Evolutionary conservation across 92 coral and sea anemone species (phyloP).

Genomic region (Scolanthus callimorphus): DNA sequence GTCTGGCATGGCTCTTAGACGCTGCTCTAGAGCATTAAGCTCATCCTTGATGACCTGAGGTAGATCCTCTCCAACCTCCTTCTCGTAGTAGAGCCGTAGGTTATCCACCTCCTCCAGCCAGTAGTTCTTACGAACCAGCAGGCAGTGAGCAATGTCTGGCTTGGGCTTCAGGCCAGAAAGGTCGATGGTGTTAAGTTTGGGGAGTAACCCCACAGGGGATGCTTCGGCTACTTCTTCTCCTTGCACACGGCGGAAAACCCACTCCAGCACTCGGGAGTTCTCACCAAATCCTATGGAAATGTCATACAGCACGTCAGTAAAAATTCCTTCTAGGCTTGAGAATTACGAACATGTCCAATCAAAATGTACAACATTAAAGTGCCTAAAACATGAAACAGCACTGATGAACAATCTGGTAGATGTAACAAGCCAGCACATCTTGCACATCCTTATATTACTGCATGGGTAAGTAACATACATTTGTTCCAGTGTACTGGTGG

Average conservation of each 20-base stretch:
- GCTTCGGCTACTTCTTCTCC: conserved; percentile 72
- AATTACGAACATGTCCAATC: too few relatives aligned
- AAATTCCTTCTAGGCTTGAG: too few relatives aligned
- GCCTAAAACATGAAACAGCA: too few relatives aligned
- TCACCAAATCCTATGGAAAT: conserved; percentile 99
- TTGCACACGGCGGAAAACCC: conserved; percentile 81
- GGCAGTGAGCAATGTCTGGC: background rate
- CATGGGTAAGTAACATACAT: too few relatives aligned
- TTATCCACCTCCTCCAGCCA: conserved; percentile 63
- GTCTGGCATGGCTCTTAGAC: conserved; percentile 64
- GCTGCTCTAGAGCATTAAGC: conserved; percentile 65
- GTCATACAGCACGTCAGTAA: too few relatives aligned
- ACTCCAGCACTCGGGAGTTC: conserved; percentile 90
- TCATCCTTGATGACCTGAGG: conserved; percentile 61
- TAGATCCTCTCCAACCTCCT: conserved; percentile 73
- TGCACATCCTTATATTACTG: too few relatives aligned
- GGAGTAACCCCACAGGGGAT: conserved; percentile 75
- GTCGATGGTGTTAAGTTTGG: conserved; percentile 76
- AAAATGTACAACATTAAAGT: too few relatives aligned
- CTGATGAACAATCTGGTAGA: too few relatives aligned
- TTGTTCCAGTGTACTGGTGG: too few relatives aligned
- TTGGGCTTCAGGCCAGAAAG: conserved; percentile 65
- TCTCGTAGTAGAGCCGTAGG: conserved; percentile 68
- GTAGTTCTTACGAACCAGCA: conserved; percentile 76
- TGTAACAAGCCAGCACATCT: too few relatives aligned